A percentile compares a stretch with the other conserved stretches of the same genome.
Conservation (phyloP, 2,113 vertebrate genomes). For the Alosa alosa region DNA sequence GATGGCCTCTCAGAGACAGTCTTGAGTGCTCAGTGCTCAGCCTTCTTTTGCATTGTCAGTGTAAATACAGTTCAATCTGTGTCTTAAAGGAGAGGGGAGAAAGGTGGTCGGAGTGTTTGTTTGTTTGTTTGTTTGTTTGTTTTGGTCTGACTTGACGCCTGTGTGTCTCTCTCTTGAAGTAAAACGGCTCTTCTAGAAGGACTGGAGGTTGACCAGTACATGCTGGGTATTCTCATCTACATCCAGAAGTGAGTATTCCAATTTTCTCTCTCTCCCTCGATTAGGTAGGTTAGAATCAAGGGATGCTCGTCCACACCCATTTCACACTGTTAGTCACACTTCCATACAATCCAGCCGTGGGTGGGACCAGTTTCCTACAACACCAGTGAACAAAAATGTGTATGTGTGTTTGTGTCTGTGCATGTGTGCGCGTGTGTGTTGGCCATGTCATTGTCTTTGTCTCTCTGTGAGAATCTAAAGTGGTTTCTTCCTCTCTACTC, state of each 20-base stretch:
- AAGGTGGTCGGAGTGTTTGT: neutral
- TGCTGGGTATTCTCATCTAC: conserved; percentile 92
- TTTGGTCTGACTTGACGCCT: neutral
- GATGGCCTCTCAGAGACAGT: too few species aligned
- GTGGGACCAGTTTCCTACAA: neutral
- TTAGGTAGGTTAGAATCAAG: too few species aligned
- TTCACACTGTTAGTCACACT: too few species aligned
- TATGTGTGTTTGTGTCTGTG: too few species aligned
- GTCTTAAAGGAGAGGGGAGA: neutral
- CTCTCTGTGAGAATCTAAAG: neutral
- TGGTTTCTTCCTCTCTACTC: neutral
- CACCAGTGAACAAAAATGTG: too few species aligned
- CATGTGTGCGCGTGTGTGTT: too few species aligned
- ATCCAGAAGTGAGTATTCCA: conserved; percentile 86
- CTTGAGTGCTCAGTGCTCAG: neutral
- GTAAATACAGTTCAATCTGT: neutral
- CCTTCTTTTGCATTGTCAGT: neutral
- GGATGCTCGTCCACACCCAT: too few species aligned
- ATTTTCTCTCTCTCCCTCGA: neutral
- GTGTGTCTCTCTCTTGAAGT: conserved; percentile 60
- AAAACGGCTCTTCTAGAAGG: conserved; percentile 92
- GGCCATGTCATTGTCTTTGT: too few species aligned
- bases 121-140: neutral
- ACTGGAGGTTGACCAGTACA: conserved; percentile 95
- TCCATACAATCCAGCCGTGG: neutral